Base-by-base conservation (phyloP, 2,888 invertebrate species). In the Xestia sexstrigata region DNA sequence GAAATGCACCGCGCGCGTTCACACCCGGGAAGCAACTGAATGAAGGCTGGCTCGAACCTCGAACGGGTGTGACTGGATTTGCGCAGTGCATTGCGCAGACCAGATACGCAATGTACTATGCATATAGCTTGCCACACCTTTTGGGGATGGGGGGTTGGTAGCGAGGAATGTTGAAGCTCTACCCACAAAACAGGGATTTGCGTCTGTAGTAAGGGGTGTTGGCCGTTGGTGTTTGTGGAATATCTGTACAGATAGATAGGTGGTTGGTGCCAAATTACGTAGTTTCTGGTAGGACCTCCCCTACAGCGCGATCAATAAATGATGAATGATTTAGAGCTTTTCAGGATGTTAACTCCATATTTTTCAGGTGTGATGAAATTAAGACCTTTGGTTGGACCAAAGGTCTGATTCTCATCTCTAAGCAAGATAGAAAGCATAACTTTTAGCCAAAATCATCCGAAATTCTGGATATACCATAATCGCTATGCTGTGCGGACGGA, bases 71-170 rank as follows among this genome's bases (percentile, higher is more conserved):
- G 20, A 2, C 7, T 20, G 23, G 52, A n/a, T 47, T 30, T 66
- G 26, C 30, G 60, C 39, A 15, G 6, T 47, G 67, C 74, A 74
- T 0, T 74, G 79, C 74, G 79, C 80, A 83, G 3, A 66, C 70
- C 70, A 1, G 62, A 49, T 4, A 42, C 65, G 77, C 58, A 67
- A 23, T 83, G 52, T 39, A 47, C n/a, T 58, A 79, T 69, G 79
- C 77, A 82, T 42, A 0, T 30, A 49, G 49, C 6, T 15, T 8
- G 63, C 76, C 82, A 82, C 76, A 55, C 83, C 83, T 68, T 17
- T 7, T 30, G 8, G 17, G 55, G 13, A 39, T 23, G 65, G 39
- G 42, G 62, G 15, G 42, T 1, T 58, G 0, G 17, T 8, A 6
- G 9, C n/a, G 20, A 65, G 35, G 26, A 49, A 35, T 65, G 26